Evolutionary conservation across 2,888 invertebrate species (phyloP), one percentile per base, ranked within the genome.

Genomic region (Leptinotarsa peninsularis): DNA sequence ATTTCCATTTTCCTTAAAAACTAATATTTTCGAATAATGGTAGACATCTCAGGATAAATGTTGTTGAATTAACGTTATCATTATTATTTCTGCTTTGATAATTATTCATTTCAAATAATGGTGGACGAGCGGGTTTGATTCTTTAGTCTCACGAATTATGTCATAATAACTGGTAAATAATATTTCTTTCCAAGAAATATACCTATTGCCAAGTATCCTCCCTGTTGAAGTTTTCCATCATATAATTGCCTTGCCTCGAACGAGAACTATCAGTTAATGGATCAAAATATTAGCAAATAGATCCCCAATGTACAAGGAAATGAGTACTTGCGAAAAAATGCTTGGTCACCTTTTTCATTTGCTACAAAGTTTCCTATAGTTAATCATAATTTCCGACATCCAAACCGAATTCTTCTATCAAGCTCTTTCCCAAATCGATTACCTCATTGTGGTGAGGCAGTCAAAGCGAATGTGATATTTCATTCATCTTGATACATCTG

Each of bases 281-380:
- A 63, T 63, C 68, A 68, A 68, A 70, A 49, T 58, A 70, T 70
- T 58, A 67, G 56, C 67, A 72, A 72, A 67, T 67, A 67, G 23
- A 67, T 52, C 56, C 43, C 49, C 56, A 49, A 58, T 67, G 67
- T 66, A 67, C 33, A 72, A 71, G 71, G 74, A 74, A 74, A 67
- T 23, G 50, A 71, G 67, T 63, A 74, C 67, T 71, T 67, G 52
- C 49, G 60, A 72, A 71, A 74, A 74, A 74, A 43, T 67, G 74
- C 74, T 58, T 54, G 67, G 74, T 74, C 74, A 74, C 52, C 74
- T 74, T 71, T 74, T 71, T 74, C 74, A 74, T 74, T 74, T 72
- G 54, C 74, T 67, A 67, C 60, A 23, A 58, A 71, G 67, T 71
- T 74, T 67, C 70, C 74, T 71, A 71, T 71, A 71, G 74, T 74